These are phyloP conservation scores for Cordilura impudica DNA, from an alignment of 2,888 invertebrate genomes.

Conservation along the genomic window DNA sequence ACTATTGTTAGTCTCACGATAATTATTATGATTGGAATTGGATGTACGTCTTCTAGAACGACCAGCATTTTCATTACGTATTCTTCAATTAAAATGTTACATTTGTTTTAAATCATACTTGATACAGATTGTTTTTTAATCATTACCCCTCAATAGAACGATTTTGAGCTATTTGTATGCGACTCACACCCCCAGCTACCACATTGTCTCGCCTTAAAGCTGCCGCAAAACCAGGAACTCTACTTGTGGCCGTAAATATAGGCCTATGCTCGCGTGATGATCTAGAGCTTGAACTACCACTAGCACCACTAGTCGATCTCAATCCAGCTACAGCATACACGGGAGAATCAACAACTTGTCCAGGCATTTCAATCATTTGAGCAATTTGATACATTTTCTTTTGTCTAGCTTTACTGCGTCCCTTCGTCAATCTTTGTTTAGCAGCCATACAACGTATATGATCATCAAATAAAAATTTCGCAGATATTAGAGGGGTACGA, in stretches of 20 bases:
- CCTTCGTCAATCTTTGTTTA: conserved; percentile 91
- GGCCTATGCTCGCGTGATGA: conserved; percentile 79
- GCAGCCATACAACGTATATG: conserved; percentile 99
- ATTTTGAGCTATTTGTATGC: conserved; percentile 76
- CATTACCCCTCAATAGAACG: conserved; percentile 75
- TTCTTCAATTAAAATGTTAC: conserved; percentile 62
- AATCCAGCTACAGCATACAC: conserved; percentile 73
- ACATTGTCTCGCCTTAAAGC: conserved; percentile 79
- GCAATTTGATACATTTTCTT: conserved; percentile 98
- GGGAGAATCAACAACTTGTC: conserved; percentile 73
- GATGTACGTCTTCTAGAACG: conserved; percentile 78
- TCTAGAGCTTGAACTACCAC: conserved; percentile 69
- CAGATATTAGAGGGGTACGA: conserved; percentile 88
- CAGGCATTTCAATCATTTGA: conserved; percentile 90
- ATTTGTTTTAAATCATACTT: background rate
- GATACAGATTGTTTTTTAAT: background rate
- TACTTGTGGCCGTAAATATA: conserved; percentile 78
- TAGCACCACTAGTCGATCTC: conserved; percentile 60
- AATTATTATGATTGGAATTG: conserved; percentile 78
- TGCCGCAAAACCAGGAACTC: conserved; percentile 81
- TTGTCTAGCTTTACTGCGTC: conserved; percentile 94
- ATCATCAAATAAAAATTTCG: conserved; percentile 98
- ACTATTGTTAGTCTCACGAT: conserved; percentile 58
- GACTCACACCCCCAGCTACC: conserved; percentile 73
- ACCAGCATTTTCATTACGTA: conserved; percentile 71